Conservation (phyloP, 2,797 vertebrate genomes). For the Poecilia velifera region DNA sequence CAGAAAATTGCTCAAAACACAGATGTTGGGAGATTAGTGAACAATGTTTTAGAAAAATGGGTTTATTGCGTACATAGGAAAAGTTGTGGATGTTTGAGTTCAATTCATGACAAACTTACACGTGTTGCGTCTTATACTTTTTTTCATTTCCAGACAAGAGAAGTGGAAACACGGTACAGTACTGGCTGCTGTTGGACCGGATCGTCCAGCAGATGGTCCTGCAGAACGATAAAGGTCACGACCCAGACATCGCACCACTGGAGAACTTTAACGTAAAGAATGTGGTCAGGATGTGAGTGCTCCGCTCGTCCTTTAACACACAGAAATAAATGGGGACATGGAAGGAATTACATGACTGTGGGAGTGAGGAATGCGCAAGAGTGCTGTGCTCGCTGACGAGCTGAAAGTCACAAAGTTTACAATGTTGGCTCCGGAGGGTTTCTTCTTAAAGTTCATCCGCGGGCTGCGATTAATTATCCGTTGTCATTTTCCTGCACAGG, state of each 20-base stretch:
- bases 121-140: neutral
- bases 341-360: slow-evolving; percentile 36
- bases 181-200: slow-evolving; percentile 97
- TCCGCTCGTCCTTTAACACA: neutral
- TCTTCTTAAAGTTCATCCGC: slow-evolving; percentile 24
- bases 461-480: slow-evolving; percentile 32
- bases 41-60: neutral
- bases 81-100: neutral
- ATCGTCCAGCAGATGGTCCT: slow-evolving; percentile 98
- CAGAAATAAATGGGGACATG: slow-evolving; percentile 24
- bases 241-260: slow-evolving; percentile 93
- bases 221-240: slow-evolving; percentile 97
- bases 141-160: slow-evolving; percentile 87
- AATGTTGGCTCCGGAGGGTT: slow-evolving; percentile 35
- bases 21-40: neutral
- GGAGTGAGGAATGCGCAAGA: slow-evolving; percentile 37
- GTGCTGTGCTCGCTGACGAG: slow-evolving; percentile 31
- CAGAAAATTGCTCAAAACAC: neutral
- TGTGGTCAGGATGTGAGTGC: slow-evolving; percentile 93
- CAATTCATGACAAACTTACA: neutral
- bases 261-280: slow-evolving; percentile 99
- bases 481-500: slow-evolving; percentile 76
- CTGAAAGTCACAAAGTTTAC: slow-evolving; percentile 28
- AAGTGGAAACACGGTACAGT: slow-evolving; percentile 97
- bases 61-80: neutral